Conservation (phyloP, 2,113 vertebrate genomes). For the Nothoprocta pentlandii region DNA sequence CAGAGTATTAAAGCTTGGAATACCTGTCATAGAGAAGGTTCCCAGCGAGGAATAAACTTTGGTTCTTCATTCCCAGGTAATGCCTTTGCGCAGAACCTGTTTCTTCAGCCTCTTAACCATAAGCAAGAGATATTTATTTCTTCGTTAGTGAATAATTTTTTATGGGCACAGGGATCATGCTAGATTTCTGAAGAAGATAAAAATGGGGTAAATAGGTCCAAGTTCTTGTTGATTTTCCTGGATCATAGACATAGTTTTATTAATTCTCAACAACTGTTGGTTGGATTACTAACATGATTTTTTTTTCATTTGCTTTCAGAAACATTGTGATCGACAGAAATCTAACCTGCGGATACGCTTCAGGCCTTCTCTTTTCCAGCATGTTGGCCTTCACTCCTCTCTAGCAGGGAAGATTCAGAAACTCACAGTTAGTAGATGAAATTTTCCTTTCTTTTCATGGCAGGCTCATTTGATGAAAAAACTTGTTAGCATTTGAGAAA, state of each 20-base stretch:
- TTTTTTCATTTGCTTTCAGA: slow-evolving; percentile 73
- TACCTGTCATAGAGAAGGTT: neutral
- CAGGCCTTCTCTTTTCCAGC: slow-evolving; percentile 97
- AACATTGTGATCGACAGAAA: slow-evolving; percentile 98
- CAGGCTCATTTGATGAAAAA: neutral
- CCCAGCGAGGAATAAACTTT: neutral
- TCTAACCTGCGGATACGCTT: slow-evolving; percentile 96
- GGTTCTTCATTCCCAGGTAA: neutral
- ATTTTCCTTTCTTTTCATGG: slow-evolving; percentile 17
- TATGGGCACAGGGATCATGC: neutral
- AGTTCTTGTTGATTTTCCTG: neutral
- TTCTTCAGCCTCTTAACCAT: neutral
- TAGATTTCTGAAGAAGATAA: neutral
- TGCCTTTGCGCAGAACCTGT: neutral
- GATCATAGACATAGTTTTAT: neutral
- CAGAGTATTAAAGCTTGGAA: neutral
- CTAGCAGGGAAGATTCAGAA: slow-evolving; percentile 98
- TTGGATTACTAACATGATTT: neutral
- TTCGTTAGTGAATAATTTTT: neutral
- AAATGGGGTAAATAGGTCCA: neutral
- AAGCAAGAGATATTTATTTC: neutral
- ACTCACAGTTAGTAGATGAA: slow-evolving; percentile 87
- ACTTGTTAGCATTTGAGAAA: neutral
- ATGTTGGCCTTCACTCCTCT: slow-evolving; percentile 96
- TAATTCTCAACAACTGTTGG: neutral